A percentile compares a stretch with the other conserved stretches of the same genome.
These are phyloP conservation scores for Noctilio leporinus DNA, from an alignment of 2,113 vertebrate genomes.

Conservation along the genomic window DNA sequence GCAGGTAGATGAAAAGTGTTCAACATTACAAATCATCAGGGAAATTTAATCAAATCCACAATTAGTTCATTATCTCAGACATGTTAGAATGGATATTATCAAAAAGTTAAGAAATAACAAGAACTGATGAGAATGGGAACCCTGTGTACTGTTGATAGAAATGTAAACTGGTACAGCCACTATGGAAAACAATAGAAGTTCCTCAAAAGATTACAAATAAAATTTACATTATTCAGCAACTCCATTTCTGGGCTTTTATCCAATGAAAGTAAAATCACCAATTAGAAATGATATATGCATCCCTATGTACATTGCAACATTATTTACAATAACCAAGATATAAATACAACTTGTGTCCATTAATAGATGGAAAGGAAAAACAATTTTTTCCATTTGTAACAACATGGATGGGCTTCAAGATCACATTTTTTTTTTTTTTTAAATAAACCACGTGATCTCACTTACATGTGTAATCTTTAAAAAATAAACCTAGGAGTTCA, in stretches of 20 bases:
- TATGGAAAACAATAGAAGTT: neutral
- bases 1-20: neutral
- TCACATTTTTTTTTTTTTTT: too few relatives aligned
- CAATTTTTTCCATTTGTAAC: neutral
- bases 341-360: neutral
- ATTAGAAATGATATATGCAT: neutral
- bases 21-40: neutral
- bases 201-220: neutral
- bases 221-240: neutral
- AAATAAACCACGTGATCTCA: neutral
- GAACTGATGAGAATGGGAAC: neutral
- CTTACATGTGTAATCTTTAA: neutral
- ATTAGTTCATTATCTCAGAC: neutral
- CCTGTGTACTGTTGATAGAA: neutral
- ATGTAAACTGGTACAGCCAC: neutral
- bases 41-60: neutral
- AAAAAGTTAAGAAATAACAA: neutral
- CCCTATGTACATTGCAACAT: neutral
- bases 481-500: neutral
- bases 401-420: neutral
- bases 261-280: neutral
- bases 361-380: neutral
- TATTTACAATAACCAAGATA: neutral
- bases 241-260: neutral
- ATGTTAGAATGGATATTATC: neutral